phyloP scores from a whole-genome alignment of 2,797 vertebrate genomes.

The Huso huso region DNA sequence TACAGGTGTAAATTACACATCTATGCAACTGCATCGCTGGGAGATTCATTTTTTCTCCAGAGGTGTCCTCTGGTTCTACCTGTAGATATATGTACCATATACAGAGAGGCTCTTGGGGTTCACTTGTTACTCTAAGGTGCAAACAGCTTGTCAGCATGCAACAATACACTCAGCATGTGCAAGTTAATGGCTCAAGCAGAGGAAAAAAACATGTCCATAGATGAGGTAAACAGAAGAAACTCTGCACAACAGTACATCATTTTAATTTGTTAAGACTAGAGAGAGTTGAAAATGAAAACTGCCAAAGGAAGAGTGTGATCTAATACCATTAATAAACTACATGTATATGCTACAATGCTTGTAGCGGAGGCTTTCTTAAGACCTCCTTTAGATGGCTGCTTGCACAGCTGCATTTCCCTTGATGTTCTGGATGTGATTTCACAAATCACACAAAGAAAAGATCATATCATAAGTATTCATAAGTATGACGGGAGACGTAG shows the following conservation, averaged over 20 bases:
- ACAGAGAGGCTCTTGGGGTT: background rate
- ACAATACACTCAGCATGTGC: background rate
- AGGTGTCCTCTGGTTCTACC: background rate
- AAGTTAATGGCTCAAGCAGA: background rate
- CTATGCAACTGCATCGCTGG: background rate
- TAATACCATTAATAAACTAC: too few relatives aligned
- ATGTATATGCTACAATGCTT: too few relatives aligned
- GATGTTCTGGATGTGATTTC: too few relatives aligned
- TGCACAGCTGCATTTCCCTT: too few relatives aligned
- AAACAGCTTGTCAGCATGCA: background rate
- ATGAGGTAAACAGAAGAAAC: background rate
- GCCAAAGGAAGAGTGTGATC: too few relatives aligned
- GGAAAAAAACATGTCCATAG: background rate
- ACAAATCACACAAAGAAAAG: too few relatives aligned
- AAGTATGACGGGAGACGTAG: too few relatives aligned
- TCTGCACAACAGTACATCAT: background rate
- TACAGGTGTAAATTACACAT: constrained; percentile 5
- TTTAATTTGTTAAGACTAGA: too few relatives aligned
- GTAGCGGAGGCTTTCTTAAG: too few relatives aligned
- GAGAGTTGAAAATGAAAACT: too few relatives aligned
- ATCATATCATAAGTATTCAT: too few relatives aligned
- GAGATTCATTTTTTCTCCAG: background rate
- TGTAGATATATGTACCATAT: background rate
- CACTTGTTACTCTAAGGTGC: background rate
- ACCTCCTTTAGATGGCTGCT: too few relatives aligned